Base-by-base conservation (phyloP, 2,113 vertebrate species). In the Stigmatopora nigra region DNA sequence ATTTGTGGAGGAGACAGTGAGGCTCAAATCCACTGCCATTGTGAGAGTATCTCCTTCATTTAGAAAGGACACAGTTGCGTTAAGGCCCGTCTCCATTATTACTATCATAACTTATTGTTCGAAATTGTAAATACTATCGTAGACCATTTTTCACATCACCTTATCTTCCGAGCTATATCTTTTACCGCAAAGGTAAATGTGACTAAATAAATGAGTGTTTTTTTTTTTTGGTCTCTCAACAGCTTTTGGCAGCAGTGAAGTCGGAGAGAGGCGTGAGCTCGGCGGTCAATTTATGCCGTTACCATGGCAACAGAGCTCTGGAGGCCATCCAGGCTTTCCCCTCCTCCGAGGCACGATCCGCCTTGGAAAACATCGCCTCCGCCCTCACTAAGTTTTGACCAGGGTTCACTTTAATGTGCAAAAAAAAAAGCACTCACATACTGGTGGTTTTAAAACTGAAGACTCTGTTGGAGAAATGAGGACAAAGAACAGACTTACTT, bases 331-430 rank as follows among this genome's bases (percentile, higher is more conserved):
- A 93, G 85, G 87, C 74, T 88, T 98, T 98, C 90, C 92, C 95
- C 84, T 90, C 93, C 84, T 99, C 96, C 0, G 93, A 98, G 89
- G 96, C 97, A 85, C 92, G 94, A 76, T 92, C 93, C 0, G 93
- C 96, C 84, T 89, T 99, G 88, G 94, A 97, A 92, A 98, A 98
- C 91, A 96, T 99, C 41, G 94, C 96, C 86, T 89, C 83, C 0
- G 92, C 94, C 1, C 78, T 94, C 89, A 94, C 91, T 87, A 94
- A 93, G 88, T 93, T 95, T 79, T 93, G 91, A 81, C 91, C 91
- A 55, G 69, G 57, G 45, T 77, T 35, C 61, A 20, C 47, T 19
- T 41, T 19, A 31, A 9, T 56, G 17, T 20, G 22, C 60, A 72
- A 64, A 67, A 65, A 72, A 64, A 67, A 65, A 69, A 61, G 25